phyloP scores from a whole-genome alignment of 1,140 invertebrate genomes.

The Odontomachus brunneus region DNA sequence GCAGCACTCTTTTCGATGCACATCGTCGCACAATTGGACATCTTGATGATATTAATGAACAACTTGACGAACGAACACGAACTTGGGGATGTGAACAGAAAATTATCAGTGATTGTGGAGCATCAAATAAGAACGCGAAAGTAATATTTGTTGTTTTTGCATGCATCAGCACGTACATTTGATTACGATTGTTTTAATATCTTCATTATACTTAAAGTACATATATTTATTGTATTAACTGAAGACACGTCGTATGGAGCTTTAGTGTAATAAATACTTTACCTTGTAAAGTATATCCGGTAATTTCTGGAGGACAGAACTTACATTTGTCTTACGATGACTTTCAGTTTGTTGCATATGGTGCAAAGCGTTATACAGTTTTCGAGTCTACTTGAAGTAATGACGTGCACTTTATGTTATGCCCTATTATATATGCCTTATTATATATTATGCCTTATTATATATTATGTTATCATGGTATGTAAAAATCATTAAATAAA shows the following conservation, averaged over 20 bases:
- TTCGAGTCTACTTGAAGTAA: conserved; percentile 67
- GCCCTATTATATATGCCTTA: too few relatives aligned
- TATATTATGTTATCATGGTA: conserved; percentile 58
- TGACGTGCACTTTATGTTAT: conserved; percentile 55
- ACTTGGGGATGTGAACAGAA: too few relatives aligned
- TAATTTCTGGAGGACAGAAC: not conserved
- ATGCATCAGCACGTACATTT: too few relatives aligned
- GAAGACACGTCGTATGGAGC: not conserved
- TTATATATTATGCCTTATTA: conserved; percentile 75
- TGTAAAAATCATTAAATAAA: not conserved
- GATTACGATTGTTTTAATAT: too few relatives aligned
- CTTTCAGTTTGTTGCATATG: conserved; percentile 63
- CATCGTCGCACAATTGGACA: conserved; percentile 57
- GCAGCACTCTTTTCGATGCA: conserved; percentile 60
- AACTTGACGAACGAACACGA: too few relatives aligned
- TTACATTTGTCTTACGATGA: not conserved
- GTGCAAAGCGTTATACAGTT: conserved; percentile 49
- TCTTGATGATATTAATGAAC: too few relatives aligned
- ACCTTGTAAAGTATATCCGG: not conserved
- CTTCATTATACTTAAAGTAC: too few relatives aligned
- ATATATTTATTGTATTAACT: too few relatives aligned
- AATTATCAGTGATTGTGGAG: too few relatives aligned
- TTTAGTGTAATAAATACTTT: not conserved
- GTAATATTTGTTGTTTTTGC: too few relatives aligned
- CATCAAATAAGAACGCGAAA: too few relatives aligned